Base-by-base conservation (phyloP, 2,888 invertebrate species). In the Lepidochitona cinerea region DNA sequence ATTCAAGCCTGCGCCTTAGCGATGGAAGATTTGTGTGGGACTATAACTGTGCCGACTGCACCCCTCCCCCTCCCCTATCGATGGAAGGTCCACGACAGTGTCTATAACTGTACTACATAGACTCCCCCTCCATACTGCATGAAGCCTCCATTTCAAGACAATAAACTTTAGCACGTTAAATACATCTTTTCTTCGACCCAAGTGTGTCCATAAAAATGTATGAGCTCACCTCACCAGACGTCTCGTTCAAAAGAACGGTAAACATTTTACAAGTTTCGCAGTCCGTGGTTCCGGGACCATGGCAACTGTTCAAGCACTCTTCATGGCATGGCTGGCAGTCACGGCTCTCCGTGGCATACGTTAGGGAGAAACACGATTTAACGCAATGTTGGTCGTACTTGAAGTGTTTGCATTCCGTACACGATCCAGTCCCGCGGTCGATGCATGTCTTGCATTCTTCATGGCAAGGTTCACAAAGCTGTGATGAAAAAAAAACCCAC, bases 391-490 rank as follows among this genome's bases (percentile, higher is more conserved):
- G 96, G 0, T 95, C 96, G 75, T 77, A 73, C 85, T 95, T 95
- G 90, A 95, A 97, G 72, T 95, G 95, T 35, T 94, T 93, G 89
- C 98, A 98, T 81, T 95, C 94, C 83, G 94, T 94, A 89, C 98
- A 98, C 84, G 97, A 96, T 1, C 70, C 76, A 83, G 96, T 95
- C 33, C 97, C 97, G 86, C 95, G 96, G 1, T 95, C 96, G 7
- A 94, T 95, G 89, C 98, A 98, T 78, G 94, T 94, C 80, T 95
- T 94, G 89, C 98, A 98, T 53, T 96, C 92, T 0, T 95, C 94
- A 91, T 98, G 96, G 88, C 98, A 98, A 89, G 94, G 95, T 75
- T 96, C 93, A 87, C 98, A 98, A 37, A 97, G n/a, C n/a, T n/a
- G n/a, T n/a, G 49, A 49, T 7, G 7, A 4, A 7, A 7, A 49